Evolutionary conservation across 2,888 invertebrate species (phyloP).

Genomic region (Cephus runcator): DNA sequence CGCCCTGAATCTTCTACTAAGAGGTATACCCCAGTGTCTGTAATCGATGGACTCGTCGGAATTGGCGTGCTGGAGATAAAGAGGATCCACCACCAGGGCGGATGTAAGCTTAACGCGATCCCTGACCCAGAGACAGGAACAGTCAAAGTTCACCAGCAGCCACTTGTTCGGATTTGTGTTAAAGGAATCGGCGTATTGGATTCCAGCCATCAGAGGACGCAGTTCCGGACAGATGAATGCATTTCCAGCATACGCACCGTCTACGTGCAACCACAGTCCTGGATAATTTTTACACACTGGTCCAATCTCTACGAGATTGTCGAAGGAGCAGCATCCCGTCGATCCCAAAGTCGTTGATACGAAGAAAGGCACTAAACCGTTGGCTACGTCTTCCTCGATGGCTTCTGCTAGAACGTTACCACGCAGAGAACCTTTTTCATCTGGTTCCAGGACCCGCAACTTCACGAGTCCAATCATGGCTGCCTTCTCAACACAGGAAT

Average conservation of each 20-base stretch:
- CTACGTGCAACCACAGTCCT: constrained; percentile 87
- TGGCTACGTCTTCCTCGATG: constrained; percentile 77
- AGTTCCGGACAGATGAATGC: constrained; percentile 89
- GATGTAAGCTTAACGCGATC: constrained; percentile 82
- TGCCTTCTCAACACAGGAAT: constrained; percentile 83
- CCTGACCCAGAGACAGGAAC: constrained; percentile 85
- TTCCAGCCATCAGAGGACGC: constrained; percentile 72
- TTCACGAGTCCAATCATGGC: constrained; percentile 82
- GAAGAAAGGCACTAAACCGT: constrained; percentile 85
- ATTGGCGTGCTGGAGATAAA: constrained; percentile 87
- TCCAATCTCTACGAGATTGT: constrained; percentile 82
- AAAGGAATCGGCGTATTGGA: constrained; percentile 85
- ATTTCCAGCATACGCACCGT: constrained; percentile 89
- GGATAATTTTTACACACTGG: constrained; percentile 73
- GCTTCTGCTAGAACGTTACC: constrained; percentile 73
- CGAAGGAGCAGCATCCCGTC: constrained; percentile 86
- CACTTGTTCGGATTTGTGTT: constrained; percentile 92
- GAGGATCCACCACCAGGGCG: constrained; percentile 86
- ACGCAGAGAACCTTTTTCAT: constrained; percentile 74
- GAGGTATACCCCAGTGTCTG: constrained; percentile 88
- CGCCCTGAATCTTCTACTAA: constrained; percentile 85
- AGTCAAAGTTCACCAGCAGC: constrained; percentile 86
- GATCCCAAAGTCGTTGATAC: constrained; percentile 86
- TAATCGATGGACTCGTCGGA: constrained; percentile 77
- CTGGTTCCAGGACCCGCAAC: constrained; percentile 77